A percentile compares a stretch with the other conserved stretches of the same genome.
Evolutionary conservation across 2,888 invertebrate species (phyloP).

Genomic region (Hypselothyrea guttata): DNA sequence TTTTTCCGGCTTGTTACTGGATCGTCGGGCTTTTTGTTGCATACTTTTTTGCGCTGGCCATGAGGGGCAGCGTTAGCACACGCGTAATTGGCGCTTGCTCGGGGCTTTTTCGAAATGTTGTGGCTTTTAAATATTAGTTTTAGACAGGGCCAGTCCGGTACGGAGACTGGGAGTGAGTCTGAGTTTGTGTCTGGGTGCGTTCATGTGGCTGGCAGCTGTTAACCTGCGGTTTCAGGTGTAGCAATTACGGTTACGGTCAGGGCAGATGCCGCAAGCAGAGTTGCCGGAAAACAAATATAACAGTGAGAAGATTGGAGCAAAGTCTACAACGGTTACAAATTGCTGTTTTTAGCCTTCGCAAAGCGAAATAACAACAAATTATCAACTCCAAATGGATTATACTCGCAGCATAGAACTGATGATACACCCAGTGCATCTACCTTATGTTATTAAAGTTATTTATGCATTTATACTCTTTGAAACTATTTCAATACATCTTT

Average conservation of each 20-base stretch:
- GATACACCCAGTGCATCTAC: no score
- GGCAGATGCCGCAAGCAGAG: slow-evolving; percentile 20
- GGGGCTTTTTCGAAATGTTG: slow-evolving; percentile 26
- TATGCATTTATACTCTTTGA: no score
- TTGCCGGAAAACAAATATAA: slow-evolving; percentile 20
- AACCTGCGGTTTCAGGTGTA: slow-evolving; percentile 37
- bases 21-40: slow-evolving; percentile 33
- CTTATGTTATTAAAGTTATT: no score
- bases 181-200: slow-evolving; percentile 5
- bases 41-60: slow-evolving; percentile 23
- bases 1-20: slow-evolving; percentile 11
- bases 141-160: no score
- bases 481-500: no score
- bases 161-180: slow-evolving; percentile 10
- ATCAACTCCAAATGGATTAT: neutral
- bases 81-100: slow-evolving; percentile 66
- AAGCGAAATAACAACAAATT: neutral
- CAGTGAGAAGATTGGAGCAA: slow-evolving; percentile 4
- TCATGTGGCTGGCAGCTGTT: slow-evolving; percentile 36
- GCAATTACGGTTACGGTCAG: slow-evolving; percentile 38
- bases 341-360: neutral
- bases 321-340: slow-evolving; percentile 3
- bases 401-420: no score
- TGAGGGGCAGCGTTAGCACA: slow-evolving; percentile 4
- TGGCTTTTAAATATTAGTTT: slow-evolving; percentile 56